These are phyloP conservation scores for Drosophila kepulauana DNA, from an alignment of 1,140 invertebrate species.

Conservation along the genomic window DNA sequence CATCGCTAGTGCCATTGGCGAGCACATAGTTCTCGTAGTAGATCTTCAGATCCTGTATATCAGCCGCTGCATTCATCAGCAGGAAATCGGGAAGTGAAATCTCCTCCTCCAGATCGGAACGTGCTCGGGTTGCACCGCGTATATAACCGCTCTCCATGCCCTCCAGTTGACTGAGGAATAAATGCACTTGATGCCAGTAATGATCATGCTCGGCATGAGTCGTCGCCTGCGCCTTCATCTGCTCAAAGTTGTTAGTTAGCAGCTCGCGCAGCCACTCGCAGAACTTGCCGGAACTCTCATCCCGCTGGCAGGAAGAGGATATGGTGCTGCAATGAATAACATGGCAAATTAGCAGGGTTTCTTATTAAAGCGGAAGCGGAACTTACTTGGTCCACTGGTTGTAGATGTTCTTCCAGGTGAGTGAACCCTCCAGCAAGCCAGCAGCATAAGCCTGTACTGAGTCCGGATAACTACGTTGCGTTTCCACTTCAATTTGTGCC, in stretches of 20 bases:
- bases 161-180: conserved; percentile 90
- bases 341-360: not conserved
- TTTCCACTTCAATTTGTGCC: conserved; percentile 92
- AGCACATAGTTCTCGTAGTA: conserved; percentile 82
- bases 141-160: conserved; percentile 90
- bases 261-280: conserved; percentile 79
- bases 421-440: conserved; percentile 94
- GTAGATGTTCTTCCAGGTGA: conserved; percentile 93
- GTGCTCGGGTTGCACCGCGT: conserved; percentile 88
- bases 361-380: too few species aligned
- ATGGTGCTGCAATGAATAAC: conserved; percentile 86
- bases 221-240: conserved; percentile 88
- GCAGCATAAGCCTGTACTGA: conserved; percentile 94
- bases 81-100: conserved; percentile 89
- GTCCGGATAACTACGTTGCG: conserved; percentile 89
- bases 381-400: conserved; percentile 89
- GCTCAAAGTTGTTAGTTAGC: conserved; percentile 87
- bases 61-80: conserved; percentile 91
- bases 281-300: conserved; percentile 85
- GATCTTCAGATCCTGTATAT: conserved; percentile 89
- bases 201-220: conserved; percentile 89
- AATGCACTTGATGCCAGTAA: conserved; percentile 87
- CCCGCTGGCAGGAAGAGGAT: conserved; percentile 88
- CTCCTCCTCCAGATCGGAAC: conserved; percentile 86
- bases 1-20: conserved; percentile 49